Conservation (phyloP, 2,888 invertebrate species). For the Alloplasta piceator region DNA sequence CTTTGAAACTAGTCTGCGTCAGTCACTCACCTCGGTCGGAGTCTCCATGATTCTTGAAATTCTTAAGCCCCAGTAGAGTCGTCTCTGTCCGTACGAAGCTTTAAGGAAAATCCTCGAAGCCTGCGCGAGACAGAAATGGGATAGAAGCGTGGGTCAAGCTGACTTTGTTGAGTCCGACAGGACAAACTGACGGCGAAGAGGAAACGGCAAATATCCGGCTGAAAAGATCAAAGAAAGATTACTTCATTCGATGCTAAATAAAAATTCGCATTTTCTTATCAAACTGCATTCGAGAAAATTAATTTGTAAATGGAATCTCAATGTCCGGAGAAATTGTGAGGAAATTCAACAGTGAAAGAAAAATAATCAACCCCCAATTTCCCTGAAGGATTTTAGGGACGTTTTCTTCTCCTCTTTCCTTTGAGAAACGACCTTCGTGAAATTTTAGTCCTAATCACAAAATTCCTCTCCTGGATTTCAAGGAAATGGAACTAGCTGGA, state of each 20-base stretch:
- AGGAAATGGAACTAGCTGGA: no score
- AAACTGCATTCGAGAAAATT: not conserved
- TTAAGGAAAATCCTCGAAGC: conserved; percentile 23
- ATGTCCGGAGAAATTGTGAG: no score
- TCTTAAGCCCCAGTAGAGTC: conserved; percentile 25
- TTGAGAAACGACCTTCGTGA: no score
- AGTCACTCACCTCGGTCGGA: conserved; percentile 56
- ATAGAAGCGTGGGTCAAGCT: conserved; percentile 2
- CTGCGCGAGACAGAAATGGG: conserved; percentile 17
- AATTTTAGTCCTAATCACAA: no score
- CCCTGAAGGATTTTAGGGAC: no score
- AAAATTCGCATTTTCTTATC: not conserved
- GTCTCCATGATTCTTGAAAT: conserved; percentile 54
- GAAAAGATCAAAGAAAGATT: conserved; percentile 50
- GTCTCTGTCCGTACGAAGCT: conserved; percentile 8
- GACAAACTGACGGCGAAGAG: conserved; percentile 9
- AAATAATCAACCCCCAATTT: no score
- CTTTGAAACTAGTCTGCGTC: not conserved
- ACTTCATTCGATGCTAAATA: not conserved
- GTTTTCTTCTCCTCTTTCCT: no score
- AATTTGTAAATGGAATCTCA: no score
- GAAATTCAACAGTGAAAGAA: no score
- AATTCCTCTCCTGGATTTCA: no score
- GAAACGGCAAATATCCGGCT: conserved; percentile 30
- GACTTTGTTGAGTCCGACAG: conserved; percentile 14